phyloP scores from a whole-genome alignment of 1,140 invertebrate species.

The Melitaea cinxia region DNA sequence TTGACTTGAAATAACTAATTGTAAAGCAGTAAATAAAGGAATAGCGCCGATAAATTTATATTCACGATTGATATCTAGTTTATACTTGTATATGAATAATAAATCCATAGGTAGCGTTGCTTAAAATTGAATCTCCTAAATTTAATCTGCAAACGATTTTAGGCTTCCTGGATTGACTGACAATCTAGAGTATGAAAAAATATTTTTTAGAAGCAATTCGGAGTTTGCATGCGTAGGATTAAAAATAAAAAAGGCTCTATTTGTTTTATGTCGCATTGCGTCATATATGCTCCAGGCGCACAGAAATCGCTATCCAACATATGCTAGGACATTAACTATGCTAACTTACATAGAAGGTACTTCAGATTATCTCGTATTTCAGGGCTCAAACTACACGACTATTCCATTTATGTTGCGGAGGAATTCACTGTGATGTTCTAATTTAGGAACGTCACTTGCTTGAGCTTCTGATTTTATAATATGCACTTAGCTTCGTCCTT shows the following conservation, averaged over 20 bases:
- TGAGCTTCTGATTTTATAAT: constrained; percentile 49
- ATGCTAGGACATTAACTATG: constrained; percentile 16
- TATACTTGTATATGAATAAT: too few species aligned
- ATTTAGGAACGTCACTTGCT: constrained; percentile 53
- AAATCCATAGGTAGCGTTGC: too few species aligned
- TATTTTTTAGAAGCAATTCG: too few species aligned
- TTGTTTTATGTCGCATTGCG: constrained; percentile 31
- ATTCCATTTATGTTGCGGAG: constrained; percentile 68
- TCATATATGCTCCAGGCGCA: constrained; percentile 18
- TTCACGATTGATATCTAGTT: too few species aligned
- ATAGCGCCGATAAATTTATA: too few species aligned
- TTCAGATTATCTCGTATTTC: constrained; percentile 50
- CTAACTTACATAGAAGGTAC: constrained; percentile 19
- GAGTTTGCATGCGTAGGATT: background rate
- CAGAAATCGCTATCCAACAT: constrained; percentile 17
- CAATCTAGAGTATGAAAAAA: too few species aligned
- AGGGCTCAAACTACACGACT: constrained; percentile 60
- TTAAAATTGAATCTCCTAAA: too few species aligned
- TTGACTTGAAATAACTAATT: too few species aligned
- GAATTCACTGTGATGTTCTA: constrained; percentile 50
- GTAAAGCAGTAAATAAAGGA: too few species aligned
- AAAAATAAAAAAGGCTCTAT: constrained; percentile 2
- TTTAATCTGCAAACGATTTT: too few species aligned
- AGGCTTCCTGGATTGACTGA: too few species aligned
- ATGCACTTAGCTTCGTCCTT: constrained; percentile 38